phyloP scores from a whole-genome alignment of 2,113 vertebrate genomes.

The Rhombomys opimus region DNA sequence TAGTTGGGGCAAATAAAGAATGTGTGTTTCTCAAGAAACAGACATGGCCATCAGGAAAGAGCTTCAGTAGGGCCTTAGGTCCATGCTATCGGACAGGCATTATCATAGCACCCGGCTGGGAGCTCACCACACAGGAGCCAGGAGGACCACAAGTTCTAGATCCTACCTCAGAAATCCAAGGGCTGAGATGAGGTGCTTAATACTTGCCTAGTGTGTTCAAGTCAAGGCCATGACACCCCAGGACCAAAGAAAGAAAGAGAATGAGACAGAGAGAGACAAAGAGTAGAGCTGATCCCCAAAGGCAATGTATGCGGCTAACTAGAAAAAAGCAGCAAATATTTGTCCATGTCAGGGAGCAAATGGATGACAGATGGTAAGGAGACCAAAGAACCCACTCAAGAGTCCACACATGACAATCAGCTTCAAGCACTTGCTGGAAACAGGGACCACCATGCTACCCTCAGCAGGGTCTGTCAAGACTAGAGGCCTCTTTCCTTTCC shows the following conservation, averaged over 20 bases:
- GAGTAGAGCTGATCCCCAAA: background rate
- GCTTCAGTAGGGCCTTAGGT: background rate
- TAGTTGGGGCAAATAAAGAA: background rate
- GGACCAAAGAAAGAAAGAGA: background rate
- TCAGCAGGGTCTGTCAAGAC: background rate
- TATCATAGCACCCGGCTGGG: background rate
- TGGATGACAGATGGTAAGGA: background rate
- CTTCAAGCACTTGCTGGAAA: background rate
- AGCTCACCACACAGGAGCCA: background rate
- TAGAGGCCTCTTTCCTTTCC: background rate
- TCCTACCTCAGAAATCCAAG: background rate
- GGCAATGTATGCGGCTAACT: background rate
- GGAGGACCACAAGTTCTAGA: background rate
- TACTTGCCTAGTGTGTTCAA: background rate
- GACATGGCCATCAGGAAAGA: background rate
- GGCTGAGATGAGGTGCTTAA: background rate
- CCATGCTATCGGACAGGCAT: background rate
- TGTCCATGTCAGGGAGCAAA: background rate
- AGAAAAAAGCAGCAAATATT: background rate
- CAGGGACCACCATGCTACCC: background rate
- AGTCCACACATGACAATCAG: background rate
- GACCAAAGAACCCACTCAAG: background rate
- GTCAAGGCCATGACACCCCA: background rate
- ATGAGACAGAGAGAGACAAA: background rate
- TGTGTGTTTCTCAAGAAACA: constrained; percentile 16